Conservation (phyloP, 1,140 invertebrate species). For the Lasaia peninsularis region DNA sequence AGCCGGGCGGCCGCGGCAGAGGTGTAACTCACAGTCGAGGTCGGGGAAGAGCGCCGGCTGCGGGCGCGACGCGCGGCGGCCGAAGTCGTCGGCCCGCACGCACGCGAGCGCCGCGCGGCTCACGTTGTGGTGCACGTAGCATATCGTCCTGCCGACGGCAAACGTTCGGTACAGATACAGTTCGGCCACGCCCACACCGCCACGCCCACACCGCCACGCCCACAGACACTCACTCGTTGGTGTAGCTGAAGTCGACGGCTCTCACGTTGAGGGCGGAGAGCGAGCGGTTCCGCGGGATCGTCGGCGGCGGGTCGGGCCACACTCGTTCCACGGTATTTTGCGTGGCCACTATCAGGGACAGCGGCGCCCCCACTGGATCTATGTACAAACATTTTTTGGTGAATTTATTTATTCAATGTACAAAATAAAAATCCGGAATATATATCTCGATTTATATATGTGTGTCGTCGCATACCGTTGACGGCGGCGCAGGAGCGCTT, state of each 20-base stretch:
- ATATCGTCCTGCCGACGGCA: slow-evolving; percentile 78
- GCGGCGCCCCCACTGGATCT: slow-evolving; percentile 39
- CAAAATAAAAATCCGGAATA: too few relatives aligned
- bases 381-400: not conserved
- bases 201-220: too few relatives aligned
- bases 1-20: too few relatives aligned
- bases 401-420: too few relatives aligned
- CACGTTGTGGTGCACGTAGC: slow-evolving; percentile 82
- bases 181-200: too few relatives aligned
- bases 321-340: slow-evolving; percentile 37
- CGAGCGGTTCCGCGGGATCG: slow-evolving; percentile 23
- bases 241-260: slow-evolving; percentile 46
- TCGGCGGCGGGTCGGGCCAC: slow-evolving; percentile 26
- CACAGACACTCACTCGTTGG: slow-evolving; percentile 34
- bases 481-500: slow-evolving; percentile 79
- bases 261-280: slow-evolving; percentile 48
- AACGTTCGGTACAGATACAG: too few relatives aligned
- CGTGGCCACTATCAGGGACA: slow-evolving; percentile 50
- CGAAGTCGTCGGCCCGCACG: slow-evolving; percentile 80
- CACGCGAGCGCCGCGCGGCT: slow-evolving; percentile 78
- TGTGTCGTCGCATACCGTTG: too few relatives aligned
- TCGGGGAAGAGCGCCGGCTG: slow-evolving; percentile 78
- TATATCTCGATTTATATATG: too few relatives aligned
- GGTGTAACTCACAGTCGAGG: slow-evolving; percentile 73
- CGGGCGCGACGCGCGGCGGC: slow-evolving; percentile 77